Evolutionary conservation across 2,113 vertebrate species (phyloP), one percentile per base, ranked within the genome.

Genomic region (Lophius piscatorius): DNA sequence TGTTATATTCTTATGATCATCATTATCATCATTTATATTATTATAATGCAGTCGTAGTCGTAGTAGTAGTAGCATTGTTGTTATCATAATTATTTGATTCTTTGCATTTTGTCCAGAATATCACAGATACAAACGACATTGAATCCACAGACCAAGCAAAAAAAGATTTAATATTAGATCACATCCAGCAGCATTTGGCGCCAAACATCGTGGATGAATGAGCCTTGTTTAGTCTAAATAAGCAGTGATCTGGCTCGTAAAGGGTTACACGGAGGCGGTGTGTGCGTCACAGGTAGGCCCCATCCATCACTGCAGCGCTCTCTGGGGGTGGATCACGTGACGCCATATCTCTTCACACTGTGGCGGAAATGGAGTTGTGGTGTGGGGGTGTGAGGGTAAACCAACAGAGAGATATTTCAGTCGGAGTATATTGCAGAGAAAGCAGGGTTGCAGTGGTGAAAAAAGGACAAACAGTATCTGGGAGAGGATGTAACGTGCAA

Each of bases 231-330:
- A n/a, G n/a, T n/a, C n/a, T n/a, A n/a, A n/a, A n/a, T n/a, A 21
- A 42, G 21, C 26, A 23, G 41, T 36, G 36, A 10, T 63, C 17
- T 35, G 70, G 78, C 18, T 13, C 36, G 28, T 45, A 17, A 77
- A 78, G 81, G 73, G 79, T 84, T 86, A 83, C 62, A 67, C 13
- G 40, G 45, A 51, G 46, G 49, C 63, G 51, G 49, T 33, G 7
- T 52, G 54, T 86, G 83, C 86, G 77, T 89, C 88, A 88, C 73
- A 80, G 77, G 82, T 85, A 75, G 76, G 76, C 62, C 54, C 62
- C 63, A 70, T 77, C 76, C 50, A 57, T 73, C 26, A 20, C 75
- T 63, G 61, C 73, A 70, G 39, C 48, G 70, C 69, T 58, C 18
- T 44, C 50, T 72, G 85, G 58, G 84, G 87, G 83, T 35, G 83